phyloP scores from a whole-genome alignment of 2,888 invertebrate species.

The Lepidocyrtinus sp. region DNA sequence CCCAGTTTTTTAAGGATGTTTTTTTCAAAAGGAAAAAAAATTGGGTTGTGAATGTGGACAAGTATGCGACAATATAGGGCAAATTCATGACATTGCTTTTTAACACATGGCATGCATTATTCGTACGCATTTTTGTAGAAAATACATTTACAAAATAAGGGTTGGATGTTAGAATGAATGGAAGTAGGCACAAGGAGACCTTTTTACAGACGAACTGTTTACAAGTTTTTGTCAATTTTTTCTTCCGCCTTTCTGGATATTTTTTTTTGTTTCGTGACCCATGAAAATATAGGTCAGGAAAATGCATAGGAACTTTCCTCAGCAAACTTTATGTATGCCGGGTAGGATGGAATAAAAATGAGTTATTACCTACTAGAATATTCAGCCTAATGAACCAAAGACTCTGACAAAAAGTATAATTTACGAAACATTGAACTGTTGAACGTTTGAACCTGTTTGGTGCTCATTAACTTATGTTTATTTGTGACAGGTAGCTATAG shows the following conservation, averaged over 20 bases:
- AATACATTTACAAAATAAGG: too few species aligned
- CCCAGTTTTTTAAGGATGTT: neutral
- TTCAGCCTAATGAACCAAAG: too few species aligned
- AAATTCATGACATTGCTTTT: neutral
- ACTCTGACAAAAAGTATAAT: too few species aligned
- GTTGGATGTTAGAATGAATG: neutral
- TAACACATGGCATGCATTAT: neutral
- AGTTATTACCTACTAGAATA: too few species aligned
- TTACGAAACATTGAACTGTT: neutral
- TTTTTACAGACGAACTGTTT: neutral
- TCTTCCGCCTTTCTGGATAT: neutral
- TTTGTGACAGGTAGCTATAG: too few species aligned
- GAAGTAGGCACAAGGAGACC: neutral
- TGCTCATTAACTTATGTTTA: too few species aligned
- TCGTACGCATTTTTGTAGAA: too few species aligned
- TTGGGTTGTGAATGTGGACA: neutral
- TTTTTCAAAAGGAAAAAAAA: neutral
- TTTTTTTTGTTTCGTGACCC: neutral
- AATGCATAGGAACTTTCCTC: neutral
- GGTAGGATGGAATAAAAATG: too few species aligned
- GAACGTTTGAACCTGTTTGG: too few species aligned
- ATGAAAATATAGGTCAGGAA: neutral
- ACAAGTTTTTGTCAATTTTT: neutral
- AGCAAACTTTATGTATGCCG: neutral
- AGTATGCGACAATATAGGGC: neutral